Conservation (phyloP, 1,140 invertebrate species). For the Eueides isabella region DNA sequence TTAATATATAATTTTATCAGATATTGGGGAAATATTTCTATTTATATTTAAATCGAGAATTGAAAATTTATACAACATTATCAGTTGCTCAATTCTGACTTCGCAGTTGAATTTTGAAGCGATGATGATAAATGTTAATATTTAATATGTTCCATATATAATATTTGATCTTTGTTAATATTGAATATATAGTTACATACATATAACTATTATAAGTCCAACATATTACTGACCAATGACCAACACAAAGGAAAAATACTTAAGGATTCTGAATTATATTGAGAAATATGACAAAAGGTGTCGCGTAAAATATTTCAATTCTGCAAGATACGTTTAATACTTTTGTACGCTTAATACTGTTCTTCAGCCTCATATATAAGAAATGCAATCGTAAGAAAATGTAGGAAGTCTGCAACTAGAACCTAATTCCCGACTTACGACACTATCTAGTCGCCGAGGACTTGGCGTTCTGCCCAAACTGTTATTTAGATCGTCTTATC, state of each 20-base stretch:
- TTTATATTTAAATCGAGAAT: neutral
- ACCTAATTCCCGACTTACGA: conserved; percentile 46
- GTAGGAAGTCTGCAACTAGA: conserved; percentile 46
- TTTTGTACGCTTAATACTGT: conserved; percentile 23
- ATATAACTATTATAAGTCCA: too few relatives aligned
- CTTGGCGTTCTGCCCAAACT: conserved; percentile 50
- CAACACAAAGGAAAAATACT: neutral
- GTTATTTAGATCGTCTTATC: conserved; percentile 47
- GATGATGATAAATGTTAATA: too few relatives aligned
- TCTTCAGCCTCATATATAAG: conserved; percentile 33
- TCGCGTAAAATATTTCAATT: conserved; percentile 16
- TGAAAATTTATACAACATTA: too few relatives aligned
- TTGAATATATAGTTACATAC: too few relatives aligned
- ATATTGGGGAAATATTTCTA: neutral
- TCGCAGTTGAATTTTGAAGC: too few relatives aligned
- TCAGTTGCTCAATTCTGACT: too few relatives aligned
- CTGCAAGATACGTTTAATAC: conserved; percentile 23
- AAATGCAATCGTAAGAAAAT: conserved; percentile 53
- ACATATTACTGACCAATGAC: neutral
- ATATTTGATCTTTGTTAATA: too few relatives aligned
- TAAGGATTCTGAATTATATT: neutral
- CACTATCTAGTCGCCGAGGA: conserved; percentile 41
- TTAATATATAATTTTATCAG: neutral
- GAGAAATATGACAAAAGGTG: neutral
- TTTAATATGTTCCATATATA: too few relatives aligned